These are phyloP conservation scores for Hylyphantes graminicola DNA, from an alignment of 1,140 invertebrate species.

Conservation along the genomic window DNA sequence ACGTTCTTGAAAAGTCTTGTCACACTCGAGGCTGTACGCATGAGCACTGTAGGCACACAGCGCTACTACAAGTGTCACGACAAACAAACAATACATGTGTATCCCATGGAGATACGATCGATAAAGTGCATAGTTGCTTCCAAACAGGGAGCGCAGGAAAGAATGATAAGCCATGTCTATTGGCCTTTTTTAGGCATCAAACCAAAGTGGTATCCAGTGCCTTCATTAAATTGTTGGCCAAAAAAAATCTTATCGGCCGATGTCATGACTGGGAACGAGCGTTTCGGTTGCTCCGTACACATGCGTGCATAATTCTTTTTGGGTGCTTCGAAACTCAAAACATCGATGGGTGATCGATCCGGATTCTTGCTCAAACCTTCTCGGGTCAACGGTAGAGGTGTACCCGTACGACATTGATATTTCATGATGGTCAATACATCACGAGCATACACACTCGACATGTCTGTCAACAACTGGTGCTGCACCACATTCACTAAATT, in stretches of 20 bases:
- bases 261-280: not conserved
- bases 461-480: too few species aligned
- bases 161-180: too few species aligned
- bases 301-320: slow-evolving; percentile 28
- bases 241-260: slow-evolving; percentile 48
- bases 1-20: too few species aligned
- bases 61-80: too few species aligned
- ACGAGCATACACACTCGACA: not conserved
- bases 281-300: not conserved
- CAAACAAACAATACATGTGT: too few species aligned
- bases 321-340: slow-evolving; percentile 37
- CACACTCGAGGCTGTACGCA: too few species aligned
- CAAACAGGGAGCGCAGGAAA: too few species aligned
- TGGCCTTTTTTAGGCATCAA: not conserved
- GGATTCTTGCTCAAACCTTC: slow-evolving; percentile 25
- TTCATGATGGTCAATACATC: slow-evolving; percentile 17
- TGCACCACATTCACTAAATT: not conserved
- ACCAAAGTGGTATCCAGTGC: not conserved
- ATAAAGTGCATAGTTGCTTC: too few species aligned
- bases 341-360: slow-evolving; percentile 6
- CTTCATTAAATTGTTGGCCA: slow-evolving; percentile 40
- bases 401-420: slow-evolving; percentile 21
- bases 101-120: too few species aligned
- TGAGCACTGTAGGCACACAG: not conserved
- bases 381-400: slow-evolving; percentile 8